Evolutionary conservation across 2,888 invertebrate genomes (phyloP).

Genomic region (Parapristionchus giblindavisi): DNA sequence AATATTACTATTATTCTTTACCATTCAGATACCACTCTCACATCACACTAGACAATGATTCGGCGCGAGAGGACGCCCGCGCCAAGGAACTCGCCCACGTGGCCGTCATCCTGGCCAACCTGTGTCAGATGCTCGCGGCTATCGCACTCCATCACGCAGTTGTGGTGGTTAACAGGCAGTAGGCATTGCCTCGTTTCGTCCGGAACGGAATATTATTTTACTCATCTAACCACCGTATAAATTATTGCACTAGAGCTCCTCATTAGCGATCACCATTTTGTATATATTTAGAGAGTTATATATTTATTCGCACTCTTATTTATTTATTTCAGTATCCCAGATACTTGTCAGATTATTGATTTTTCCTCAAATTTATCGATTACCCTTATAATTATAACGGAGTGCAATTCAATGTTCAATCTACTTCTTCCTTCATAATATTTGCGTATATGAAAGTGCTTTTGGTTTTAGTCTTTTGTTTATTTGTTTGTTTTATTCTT

Average conservation of each 20-base stretch:
- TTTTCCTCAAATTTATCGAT: no score
- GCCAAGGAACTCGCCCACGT: slow-evolving; percentile 76
- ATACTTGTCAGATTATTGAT: slow-evolving; percentile 9
- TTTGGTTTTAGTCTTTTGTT: not conserved
- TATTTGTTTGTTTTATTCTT: not conserved
- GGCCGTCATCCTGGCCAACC: slow-evolving; percentile 90
- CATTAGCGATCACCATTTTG: not conserved
- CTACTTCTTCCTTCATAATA: no score
- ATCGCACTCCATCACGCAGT: slow-evolving; percentile 89
- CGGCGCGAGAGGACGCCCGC: slow-evolving; percentile 24
- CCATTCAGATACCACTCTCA: slow-evolving; percentile 47
- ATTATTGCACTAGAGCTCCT: not conserved
- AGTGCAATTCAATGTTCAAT: no score
- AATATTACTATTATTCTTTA: no score
- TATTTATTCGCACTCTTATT: not conserved
- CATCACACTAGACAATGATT: slow-evolving; percentile 42
- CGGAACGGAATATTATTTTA: not conserved
- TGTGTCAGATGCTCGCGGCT: slow-evolving; percentile 92
- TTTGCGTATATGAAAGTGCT: no score
- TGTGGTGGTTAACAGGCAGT: slow-evolving; percentile 40
- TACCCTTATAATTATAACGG: no score
- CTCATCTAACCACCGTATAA: not conserved
- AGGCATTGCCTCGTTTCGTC: not conserved
- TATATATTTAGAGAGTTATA: not conserved
- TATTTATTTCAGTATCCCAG: not conserved